Evolutionary conservation across 23 tunicate genomes (phyloP).

Genomic region (Botrylloides violaceus): DNA sequence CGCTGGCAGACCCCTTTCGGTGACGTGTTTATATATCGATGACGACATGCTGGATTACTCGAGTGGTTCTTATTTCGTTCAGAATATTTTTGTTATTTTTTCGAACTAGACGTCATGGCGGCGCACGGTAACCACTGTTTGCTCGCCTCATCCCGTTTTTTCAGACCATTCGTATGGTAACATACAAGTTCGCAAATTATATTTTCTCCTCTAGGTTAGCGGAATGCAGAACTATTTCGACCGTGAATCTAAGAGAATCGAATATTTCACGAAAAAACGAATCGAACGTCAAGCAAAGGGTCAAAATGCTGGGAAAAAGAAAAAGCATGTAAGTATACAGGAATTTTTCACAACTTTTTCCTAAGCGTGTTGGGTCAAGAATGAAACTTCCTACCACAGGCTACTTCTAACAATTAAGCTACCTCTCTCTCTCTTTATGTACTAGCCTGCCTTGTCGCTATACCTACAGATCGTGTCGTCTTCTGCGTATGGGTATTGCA

Average conservation of each 20-base stretch:
- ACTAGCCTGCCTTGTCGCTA: background rate
- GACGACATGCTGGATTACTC: too few species aligned
- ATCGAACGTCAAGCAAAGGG: conserved; percentile 18
- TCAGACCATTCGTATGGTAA: background rate
- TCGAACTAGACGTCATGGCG: too few species aligned
- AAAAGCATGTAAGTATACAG: conserved; percentile 14
- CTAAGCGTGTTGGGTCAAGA: background rate
- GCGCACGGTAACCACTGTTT: too few species aligned
- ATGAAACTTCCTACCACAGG: too few species aligned
- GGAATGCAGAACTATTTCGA: conserved; percentile 53
- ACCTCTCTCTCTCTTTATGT: background rate
- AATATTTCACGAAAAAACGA: conserved; percentile 33
- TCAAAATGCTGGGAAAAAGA: conserved; percentile 3
- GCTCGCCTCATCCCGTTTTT: too few species aligned
- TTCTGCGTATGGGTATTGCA: too few species aligned
- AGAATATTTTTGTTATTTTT: too few species aligned
- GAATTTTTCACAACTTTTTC: background rate
- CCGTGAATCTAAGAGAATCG: conserved; percentile 70
- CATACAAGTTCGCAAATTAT: too few species aligned
- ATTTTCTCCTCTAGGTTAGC: conserved; percentile 5
- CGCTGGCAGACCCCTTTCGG: too few species aligned
- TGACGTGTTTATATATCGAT: too few species aligned
- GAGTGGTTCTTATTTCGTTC: too few species aligned
- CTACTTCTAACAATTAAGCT: background rate
- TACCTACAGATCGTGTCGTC: background rate